These are phyloP conservation scores for Micropoecilia bifurca DNA, from an alignment of 2,797 vertebrate genomes.

Conservation along the genomic window DNA sequence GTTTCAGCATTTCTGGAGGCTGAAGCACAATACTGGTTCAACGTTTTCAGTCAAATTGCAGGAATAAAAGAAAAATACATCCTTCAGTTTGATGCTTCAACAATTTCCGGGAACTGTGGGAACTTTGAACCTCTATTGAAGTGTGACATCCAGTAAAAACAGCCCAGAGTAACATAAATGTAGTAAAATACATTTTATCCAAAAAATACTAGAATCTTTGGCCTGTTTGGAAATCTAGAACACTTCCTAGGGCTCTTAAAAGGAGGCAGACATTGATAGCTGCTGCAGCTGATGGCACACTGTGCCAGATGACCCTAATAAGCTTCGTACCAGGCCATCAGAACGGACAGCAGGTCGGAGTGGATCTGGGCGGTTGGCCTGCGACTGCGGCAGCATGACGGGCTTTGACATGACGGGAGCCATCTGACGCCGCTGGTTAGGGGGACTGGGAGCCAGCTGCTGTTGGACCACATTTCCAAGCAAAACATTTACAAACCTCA, in stretches of 20 bases:
- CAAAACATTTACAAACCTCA: conserved; percentile 9
- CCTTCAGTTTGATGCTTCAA: neutral
- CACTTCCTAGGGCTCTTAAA: neutral
- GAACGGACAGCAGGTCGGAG: conserved; percentile 87
- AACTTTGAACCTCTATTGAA: neutral
- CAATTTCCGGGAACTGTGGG: neutral
- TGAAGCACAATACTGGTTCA: conserved; percentile 79
- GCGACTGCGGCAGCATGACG: conserved; percentile 92
- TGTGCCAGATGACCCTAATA: conserved; percentile 14
- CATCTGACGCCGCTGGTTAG: conserved; percentile 87
- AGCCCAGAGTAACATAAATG: neutral
- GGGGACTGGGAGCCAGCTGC: conserved; percentile 95
- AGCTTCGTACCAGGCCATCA: conserved; percentile 90
- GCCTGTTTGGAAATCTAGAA: conserved; percentile 22
- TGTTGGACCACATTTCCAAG: conserved; percentile 65
- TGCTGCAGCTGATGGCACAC: neutral
- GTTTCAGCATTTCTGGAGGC: conserved; percentile 97
- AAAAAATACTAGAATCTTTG: conserved; percentile 5
- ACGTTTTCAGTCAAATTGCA: conserved; percentile 1
- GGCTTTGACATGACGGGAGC: conserved; percentile 93
- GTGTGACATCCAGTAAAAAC: neutral
- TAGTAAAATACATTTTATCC: too few species aligned
- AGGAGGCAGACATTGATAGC: conserved; percentile 15
- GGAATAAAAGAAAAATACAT: neutral
- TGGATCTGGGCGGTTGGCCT: conserved; percentile 74